Percentiles rank a stretch among this genome's conserved stretches.
Conservation (phyloP, 2,797 vertebrate genomes). For the Phataginus tricuspis region DNA sequence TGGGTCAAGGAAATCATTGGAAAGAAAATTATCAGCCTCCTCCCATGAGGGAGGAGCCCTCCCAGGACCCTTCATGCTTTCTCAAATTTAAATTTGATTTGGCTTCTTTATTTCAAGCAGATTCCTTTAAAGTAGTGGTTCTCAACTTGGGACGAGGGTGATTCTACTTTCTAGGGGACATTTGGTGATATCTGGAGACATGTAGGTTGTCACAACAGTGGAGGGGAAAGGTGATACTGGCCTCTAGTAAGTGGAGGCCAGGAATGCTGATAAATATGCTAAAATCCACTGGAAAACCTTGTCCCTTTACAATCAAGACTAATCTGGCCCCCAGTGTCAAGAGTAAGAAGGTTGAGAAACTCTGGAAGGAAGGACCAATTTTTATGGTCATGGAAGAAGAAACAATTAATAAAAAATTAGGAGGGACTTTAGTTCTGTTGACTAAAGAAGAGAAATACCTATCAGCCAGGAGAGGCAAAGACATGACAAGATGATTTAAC, state of each 20-base stretch:
- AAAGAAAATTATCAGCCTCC: background rate
- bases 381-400: background rate
- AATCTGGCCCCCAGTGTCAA: background rate
- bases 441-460: background rate
- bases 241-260: background rate
- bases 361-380: background rate
- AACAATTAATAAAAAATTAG: background rate
- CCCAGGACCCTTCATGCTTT: background rate
- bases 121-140: background rate
- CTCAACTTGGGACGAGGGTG: background rate
- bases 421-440: background rate
- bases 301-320: background rate
- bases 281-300: rapidly evolving
- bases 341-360: background rate
- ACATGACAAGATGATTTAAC: background rate
- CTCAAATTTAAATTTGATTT: slow-evolving; percentile 1
- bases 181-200: background rate
- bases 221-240: background rate
- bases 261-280: background rate
- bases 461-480: background rate
- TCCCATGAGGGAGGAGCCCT: background rate
- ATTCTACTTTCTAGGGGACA: background rate
- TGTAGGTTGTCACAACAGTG: background rate
- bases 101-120: background rate
- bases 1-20: background rate